A percentile compares a stretch with the other conserved stretches of the same genome.
phyloP scores from a whole-genome alignment of 1,140 invertebrate genomes.

The Bactericera cockerelli region DNA sequence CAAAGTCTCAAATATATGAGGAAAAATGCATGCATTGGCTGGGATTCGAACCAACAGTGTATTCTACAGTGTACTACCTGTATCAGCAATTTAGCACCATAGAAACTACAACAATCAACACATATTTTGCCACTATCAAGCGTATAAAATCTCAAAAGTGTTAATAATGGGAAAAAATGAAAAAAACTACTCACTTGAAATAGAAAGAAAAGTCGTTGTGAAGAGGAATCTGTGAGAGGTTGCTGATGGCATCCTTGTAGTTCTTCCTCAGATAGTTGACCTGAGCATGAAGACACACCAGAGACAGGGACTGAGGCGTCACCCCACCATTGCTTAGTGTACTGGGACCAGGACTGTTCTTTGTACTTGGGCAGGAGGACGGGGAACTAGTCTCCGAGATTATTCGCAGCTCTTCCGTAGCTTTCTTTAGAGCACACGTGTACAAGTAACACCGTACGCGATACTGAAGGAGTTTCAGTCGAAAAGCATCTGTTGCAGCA shows the following conservation, averaged over 20 bases:
- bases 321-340: constrained; percentile 21
- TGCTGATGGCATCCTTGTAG: constrained; percentile 46
- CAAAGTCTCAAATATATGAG: too few species aligned
- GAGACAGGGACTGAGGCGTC: constrained; percentile 29
- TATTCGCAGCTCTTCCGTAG: constrained; percentile 27
- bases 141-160: too few species aligned
- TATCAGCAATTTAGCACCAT: too few species aligned
- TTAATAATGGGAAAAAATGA: too few species aligned
- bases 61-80: too few species aligned
- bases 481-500: constrained; percentile 35
- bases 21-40: too few species aligned
- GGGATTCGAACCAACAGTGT: too few species aligned
- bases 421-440: constrained; percentile 30
- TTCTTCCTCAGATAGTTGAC: constrained; percentile 52
- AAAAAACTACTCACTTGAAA: background rate
- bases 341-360: too few species aligned
- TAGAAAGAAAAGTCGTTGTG: constrained; percentile 24
- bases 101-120: too few species aligned
- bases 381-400: constrained; percentile 25
- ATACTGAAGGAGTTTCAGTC: constrained; percentile 39
- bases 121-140: too few species aligned
- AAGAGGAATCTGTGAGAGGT: constrained; percentile 39
- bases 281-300: constrained; percentile 48
- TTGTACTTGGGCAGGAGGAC: too few species aligned
- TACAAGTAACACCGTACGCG: constrained; percentile 38